Conservation (phyloP, 2,113 vertebrate species). For the Ictidomys tridecemlineatus region DNA sequence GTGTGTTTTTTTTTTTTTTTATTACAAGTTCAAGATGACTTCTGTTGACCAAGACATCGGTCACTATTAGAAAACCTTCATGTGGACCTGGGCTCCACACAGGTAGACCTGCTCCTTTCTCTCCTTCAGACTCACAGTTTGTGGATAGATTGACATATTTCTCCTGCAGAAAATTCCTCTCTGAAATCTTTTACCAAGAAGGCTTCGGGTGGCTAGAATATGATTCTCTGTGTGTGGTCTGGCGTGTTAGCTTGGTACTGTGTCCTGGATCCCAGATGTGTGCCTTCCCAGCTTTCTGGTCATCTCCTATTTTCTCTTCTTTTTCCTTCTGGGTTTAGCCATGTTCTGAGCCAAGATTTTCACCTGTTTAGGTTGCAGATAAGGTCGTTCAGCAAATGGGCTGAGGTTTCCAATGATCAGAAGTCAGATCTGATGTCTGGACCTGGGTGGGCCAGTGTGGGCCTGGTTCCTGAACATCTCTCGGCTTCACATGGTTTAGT, state of each 20-base stretch:
- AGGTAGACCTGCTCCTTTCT: neutral
- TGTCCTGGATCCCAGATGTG: neutral
- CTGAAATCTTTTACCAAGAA: neutral
- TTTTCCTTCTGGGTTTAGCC: neutral
- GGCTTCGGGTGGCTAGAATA: neutral
- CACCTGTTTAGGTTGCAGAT: neutral
- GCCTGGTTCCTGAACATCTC: neutral
- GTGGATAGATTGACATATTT: neutral
- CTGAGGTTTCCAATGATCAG: neutral
- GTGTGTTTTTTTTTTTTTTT: neutral
- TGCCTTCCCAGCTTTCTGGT: neutral
- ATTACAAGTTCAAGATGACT: neutral
- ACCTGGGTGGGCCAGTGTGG: neutral
- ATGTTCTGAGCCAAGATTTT: neutral
- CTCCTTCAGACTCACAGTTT: neutral
- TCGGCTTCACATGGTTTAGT: neutral
- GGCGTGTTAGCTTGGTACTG: neutral
- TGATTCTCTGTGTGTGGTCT: neutral
- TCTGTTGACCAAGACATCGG: neutral
- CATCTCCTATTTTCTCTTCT: neutral
- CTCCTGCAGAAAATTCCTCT: neutral
- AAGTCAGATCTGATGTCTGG: neutral
- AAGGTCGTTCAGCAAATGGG: neutral
- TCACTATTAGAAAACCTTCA: neutral
- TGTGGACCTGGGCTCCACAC: neutral